These are phyloP conservation scores for Dryobates pubescens DNA, from an alignment of 2,797 vertebrate genomes.

Conservation along the genomic window DNA sequence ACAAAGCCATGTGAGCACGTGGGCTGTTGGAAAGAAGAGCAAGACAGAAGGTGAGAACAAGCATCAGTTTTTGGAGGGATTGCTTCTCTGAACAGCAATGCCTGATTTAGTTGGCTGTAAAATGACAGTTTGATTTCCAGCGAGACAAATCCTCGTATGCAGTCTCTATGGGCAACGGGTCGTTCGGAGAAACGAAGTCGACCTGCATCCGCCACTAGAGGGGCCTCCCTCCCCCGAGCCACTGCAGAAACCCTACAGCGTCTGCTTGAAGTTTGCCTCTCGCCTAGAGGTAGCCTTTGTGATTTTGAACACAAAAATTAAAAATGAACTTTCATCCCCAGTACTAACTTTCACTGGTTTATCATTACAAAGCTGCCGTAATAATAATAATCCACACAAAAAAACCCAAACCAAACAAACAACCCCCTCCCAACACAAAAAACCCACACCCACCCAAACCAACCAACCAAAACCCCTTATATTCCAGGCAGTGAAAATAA, in stretches of 20 bases:
- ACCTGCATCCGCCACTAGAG: neutral
- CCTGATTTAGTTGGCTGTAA: neutral
- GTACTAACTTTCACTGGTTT: neutral
- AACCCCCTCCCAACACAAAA: neutral
- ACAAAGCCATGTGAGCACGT: neutral
- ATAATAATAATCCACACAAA: neutral
- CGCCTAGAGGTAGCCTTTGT: neutral
- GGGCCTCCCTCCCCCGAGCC: neutral
- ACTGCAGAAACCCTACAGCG: accelerated
- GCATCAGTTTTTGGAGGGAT: neutral
- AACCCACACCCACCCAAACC: no score
- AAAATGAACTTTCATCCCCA: neutral
- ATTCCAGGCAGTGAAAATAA: neutral
- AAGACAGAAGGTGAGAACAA: neutral
- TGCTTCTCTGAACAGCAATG: neutral
- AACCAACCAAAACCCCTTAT: neutral
- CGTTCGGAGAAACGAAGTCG: neutral
- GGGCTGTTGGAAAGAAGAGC: neutral
- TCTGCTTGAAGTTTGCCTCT: neutral
- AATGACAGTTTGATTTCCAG: neutral
- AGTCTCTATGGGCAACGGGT: neutral
- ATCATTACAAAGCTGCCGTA: neutral
- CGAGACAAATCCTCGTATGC: neutral
- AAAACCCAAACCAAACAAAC: neutral
- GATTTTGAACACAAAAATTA: neutral